Conservation (phyloP, 1,140 invertebrate species). For the Colletes latitarsis region DNA sequence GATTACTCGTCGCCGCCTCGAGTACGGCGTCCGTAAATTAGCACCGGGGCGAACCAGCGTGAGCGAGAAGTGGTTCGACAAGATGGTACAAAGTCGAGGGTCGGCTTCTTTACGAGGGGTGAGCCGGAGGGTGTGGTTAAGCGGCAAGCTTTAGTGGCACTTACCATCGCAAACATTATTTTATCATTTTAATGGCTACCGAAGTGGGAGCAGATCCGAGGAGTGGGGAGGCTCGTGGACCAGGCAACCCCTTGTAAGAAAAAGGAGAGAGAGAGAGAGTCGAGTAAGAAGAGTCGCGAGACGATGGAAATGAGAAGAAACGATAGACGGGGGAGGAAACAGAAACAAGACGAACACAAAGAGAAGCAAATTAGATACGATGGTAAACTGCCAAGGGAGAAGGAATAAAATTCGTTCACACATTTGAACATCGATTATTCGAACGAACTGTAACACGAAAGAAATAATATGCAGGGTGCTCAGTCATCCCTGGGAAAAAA, state of each 20-base stretch:
- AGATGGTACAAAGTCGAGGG: constrained; percentile 68
- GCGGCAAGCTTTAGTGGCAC: constrained; percentile 74
- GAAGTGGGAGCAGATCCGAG: constrained; percentile 9
- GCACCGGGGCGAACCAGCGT: constrained; percentile 63
- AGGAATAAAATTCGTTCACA: no score
- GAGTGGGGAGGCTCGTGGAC: background rate
- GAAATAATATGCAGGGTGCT: no score
- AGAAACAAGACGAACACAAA: constrained; percentile 1
- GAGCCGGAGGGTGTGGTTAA: constrained; percentile 63
- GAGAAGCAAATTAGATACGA: constrained; percentile 31
- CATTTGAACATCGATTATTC: no score
- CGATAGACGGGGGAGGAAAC: no score
- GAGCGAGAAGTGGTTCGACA: constrained; percentile 66
- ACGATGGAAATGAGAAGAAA: background rate
- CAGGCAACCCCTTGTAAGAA: background rate
- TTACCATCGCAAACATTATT: constrained; percentile 80
- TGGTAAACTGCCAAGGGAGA: background rate
- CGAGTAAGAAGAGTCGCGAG: no score
- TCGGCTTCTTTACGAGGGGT: constrained; percentile 65
- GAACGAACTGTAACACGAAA: no score
- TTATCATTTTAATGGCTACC: constrained; percentile 79
- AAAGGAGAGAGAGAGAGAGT: background rate
- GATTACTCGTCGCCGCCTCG: constrained; percentile 66
- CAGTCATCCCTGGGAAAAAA: no score
- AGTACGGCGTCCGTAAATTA: constrained; percentile 67